phyloP scores from a whole-genome alignment of 2,113 vertebrate species.

The Cololabis saira region DNA sequence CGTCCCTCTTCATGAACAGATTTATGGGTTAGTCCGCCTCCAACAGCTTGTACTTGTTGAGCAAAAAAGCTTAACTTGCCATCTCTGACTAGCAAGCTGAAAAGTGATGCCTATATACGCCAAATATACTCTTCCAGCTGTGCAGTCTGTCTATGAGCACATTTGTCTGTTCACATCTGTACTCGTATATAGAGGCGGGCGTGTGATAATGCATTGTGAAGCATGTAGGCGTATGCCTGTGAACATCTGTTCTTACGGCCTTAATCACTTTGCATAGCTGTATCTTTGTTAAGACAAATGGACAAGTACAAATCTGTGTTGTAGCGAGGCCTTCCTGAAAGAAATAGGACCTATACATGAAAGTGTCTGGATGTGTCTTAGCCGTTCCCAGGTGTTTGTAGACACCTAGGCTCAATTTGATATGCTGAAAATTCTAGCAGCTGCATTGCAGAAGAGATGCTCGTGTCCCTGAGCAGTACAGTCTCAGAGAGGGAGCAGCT shows the following conservation, averaged over 20 bases:
- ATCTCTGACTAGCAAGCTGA: slow-evolving; percentile 1
- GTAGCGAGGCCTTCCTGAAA: slow-evolving; percentile 14
- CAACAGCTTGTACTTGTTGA: not conserved
- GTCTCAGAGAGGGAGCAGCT: slow-evolving; percentile 56
- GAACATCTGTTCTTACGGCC: slow-evolving; percentile 50
- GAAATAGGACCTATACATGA: not conserved
- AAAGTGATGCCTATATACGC: not conserved
- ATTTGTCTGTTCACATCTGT: slow-evolving; percentile 48
- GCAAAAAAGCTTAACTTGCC: not conserved
- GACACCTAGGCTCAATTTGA: not conserved
- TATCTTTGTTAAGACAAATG: slow-evolving; percentile 31
- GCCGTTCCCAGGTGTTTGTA: slow-evolving; percentile 19
- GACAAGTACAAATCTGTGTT: slow-evolving; percentile 4
- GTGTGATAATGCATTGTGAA: slow-evolving; percentile 43
- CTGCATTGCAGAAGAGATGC: slow-evolving; percentile 24
- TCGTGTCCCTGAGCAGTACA: slow-evolving; percentile 19
- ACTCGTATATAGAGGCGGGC: slow-evolving; percentile 13
- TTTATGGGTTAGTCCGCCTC: not conserved
- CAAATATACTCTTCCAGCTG: slow-evolving; percentile 40
- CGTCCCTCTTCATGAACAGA: too few relatives aligned
- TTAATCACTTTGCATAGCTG: slow-evolving; percentile 42
- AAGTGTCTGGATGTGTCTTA: not conserved
- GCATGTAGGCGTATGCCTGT: slow-evolving; percentile 51
- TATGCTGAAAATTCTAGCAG: slow-evolving; percentile 33
- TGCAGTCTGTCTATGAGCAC: slow-evolving; percentile 3